Conservation (phyloP, 2,113 vertebrate genomes). For the Myotis yumanensis region DNA sequence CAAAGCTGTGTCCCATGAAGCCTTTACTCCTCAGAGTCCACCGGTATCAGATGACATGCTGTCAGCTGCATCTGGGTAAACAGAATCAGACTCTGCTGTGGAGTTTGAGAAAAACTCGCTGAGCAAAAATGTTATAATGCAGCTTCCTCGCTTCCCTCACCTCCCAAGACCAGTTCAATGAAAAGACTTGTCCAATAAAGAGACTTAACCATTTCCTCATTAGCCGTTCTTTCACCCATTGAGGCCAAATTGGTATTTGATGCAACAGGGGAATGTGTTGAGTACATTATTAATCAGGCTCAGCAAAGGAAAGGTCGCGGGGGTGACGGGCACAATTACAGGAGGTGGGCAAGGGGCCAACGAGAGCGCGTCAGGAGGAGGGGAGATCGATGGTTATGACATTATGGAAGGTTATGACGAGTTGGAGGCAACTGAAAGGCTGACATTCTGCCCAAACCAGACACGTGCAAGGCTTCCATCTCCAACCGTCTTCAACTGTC, state of each 20-base stretch:
- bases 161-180: background rate
- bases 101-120: conserved; percentile 32
- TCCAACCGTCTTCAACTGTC: conserved; percentile 11
- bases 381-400: conserved; percentile 65
- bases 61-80: background rate
- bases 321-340: conserved; percentile 72
- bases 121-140: background rate
- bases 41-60: background rate
- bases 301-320: conserved; percentile 77
- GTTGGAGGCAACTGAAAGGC: conserved; percentile 34
- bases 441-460: conserved; percentile 47
- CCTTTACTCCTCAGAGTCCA: background rate
- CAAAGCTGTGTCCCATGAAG: background rate
- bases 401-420: conserved; percentile 73
- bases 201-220: conserved; percentile 64
- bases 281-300: conserved; percentile 73
- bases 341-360: conserved; percentile 77
- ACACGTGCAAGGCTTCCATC: conserved; percentile 32
- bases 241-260: conserved; percentile 75
- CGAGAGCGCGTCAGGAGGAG: background rate
- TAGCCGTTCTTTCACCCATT: conserved; percentile 70
- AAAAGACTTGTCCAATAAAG: conserved; percentile 33
- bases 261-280: conserved; percentile 69
- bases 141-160: background rate
- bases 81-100: background rate